A percentile compares a stretch with the other conserved stretches of the same genome.
phyloP scores from a whole-genome alignment of 64 coral and sea anemone species.

The Orbicella faveolata region DNA sequence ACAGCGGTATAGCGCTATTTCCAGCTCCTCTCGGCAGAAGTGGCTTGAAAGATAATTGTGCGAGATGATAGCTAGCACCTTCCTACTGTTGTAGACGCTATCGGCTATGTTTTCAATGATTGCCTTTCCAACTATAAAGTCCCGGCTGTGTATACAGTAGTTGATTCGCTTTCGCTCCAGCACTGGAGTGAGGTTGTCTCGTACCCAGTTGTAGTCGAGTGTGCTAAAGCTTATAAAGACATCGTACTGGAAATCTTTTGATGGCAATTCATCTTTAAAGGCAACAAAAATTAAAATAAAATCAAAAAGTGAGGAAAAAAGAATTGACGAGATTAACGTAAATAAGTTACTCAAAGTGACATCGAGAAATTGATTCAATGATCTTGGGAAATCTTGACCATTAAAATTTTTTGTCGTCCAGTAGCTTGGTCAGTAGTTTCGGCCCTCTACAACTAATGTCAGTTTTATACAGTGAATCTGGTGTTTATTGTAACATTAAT shows the following conservation, averaged over 20 bases:
- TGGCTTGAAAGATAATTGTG: conserved; percentile 45
- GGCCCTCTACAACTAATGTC: too few species aligned
- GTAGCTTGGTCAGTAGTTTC: too few species aligned
- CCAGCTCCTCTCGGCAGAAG: conserved; percentile 43
- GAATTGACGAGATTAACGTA: background rate
- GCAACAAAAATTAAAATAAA: background rate
- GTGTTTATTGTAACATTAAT: too few species aligned
- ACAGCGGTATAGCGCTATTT: conserved; percentile 46
- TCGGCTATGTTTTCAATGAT: conserved; percentile 70
- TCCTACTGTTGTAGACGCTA: conserved; percentile 53
- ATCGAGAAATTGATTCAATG: too few species aligned
- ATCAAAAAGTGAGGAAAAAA: background rate
- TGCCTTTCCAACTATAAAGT: conserved; percentile 52
- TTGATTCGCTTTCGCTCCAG: conserved; percentile 48
- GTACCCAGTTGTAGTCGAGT: conserved; percentile 43
- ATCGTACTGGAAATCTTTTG: conserved; percentile 24
- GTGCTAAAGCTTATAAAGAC: conserved; percentile 48
- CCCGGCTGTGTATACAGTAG: conserved; percentile 45
- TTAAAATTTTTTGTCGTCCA: too few species aligned
- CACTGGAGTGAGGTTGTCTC: conserved; percentile 41
- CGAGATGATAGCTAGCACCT: conserved; percentile 51
- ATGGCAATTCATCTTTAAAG: background rate
- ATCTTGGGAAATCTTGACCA: too few species aligned
- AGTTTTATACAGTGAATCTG: too few species aligned
- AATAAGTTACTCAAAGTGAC: too few species aligned